These are phyloP conservation scores for Drosophila kurseongensis DNA, from an alignment of 1,140 invertebrate genomes.

Conservation along the genomic window DNA sequence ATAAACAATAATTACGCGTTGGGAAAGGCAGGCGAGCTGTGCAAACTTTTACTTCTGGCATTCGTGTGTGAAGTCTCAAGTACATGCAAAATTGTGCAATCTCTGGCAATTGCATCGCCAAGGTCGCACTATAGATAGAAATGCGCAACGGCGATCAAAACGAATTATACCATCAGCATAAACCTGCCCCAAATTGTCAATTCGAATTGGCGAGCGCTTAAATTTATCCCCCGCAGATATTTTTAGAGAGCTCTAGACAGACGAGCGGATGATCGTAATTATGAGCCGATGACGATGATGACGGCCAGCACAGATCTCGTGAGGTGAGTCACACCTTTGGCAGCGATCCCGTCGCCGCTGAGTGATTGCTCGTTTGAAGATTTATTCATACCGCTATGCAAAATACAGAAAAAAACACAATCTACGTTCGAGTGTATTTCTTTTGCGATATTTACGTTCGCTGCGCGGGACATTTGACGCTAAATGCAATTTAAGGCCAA, in stretches of 20 bases:
- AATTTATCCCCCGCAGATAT: conserved; percentile 46
- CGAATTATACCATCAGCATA: conserved; percentile 36
- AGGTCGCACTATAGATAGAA: conserved; percentile 56
- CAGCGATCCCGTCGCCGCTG: conserved; percentile 45
- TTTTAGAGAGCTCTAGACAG: conserved; percentile 36
- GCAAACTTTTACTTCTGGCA: conserved; percentile 67
- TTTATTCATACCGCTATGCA: conserved; percentile 60
- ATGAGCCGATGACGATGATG: conserved; percentile 13
- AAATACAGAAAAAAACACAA: conserved; percentile 9
- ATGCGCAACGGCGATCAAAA: conserved; percentile 24
- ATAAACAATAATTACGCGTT: conserved; percentile 43
- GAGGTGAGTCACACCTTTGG: conserved; percentile 63
- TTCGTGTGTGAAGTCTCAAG: conserved; percentile 53
- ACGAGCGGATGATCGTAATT: conserved; percentile 12
- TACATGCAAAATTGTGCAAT: conserved; percentile 46
- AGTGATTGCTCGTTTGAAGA: conserved; percentile 72
- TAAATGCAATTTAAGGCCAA: conserved; percentile 81
- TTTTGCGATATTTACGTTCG: conserved; percentile 58
- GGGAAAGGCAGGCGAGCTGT: conserved; percentile 39
- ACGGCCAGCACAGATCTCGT: conserved; percentile 3
- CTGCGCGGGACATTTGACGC: conserved; percentile 73
- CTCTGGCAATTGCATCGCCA: conserved; percentile 23
- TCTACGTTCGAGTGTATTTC: conserved; percentile 19
- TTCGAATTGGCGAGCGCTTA: conserved; percentile 40
- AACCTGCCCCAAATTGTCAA: conserved; percentile 54